Conservation (phyloP, 2,888 invertebrate genomes). For the Tineola bisselliella region DNA sequence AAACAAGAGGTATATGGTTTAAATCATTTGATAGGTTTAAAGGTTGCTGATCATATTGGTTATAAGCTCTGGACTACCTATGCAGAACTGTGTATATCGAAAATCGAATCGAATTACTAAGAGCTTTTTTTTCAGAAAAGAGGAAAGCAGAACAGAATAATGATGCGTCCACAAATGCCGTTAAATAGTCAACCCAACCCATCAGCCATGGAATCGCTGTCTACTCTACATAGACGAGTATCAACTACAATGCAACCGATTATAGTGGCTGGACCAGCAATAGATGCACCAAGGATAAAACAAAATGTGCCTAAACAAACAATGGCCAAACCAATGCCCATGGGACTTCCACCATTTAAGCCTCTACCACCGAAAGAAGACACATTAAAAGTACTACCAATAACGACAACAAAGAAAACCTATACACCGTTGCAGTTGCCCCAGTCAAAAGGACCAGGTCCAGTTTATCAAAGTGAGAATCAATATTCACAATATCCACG, state of each 20-base stretch:
- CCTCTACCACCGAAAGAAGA: slow-evolving; percentile 75
- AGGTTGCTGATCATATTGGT: too few species aligned
- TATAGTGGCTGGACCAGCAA: slow-evolving; percentile 37
- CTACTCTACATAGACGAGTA: slow-evolving; percentile 37
- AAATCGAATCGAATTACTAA: too few species aligned
- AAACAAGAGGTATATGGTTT: slow-evolving; percentile 42
- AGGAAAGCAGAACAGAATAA: slow-evolving; percentile 58
- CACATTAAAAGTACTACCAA: slow-evolving; percentile 64
- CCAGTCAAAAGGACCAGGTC: slow-evolving; percentile 45
- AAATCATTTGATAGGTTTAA: too few species aligned
- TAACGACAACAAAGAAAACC: slow-evolving; percentile 41
- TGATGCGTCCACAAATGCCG: slow-evolving; percentile 50
- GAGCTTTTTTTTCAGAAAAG: slow-evolving; percentile 45
- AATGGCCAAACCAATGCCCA: slow-evolving; percentile 63
- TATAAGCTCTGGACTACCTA: too few species aligned
- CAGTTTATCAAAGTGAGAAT: slow-evolving; percentile 56
- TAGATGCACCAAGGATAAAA: slow-evolving; percentile 27
- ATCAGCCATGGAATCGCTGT: slow-evolving; percentile 48
- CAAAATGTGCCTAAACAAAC: slow-evolving; percentile 35
- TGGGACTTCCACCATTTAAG: slow-evolving; percentile 80
- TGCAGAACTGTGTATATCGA: too few species aligned
- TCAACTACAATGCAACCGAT: slow-evolving; percentile 52
- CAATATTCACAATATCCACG: slow-evolving; percentile 33
- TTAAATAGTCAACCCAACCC: slow-evolving; percentile 36
- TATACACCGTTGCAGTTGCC: slow-evolving; percentile 48